Evolutionary conservation across 2,888 invertebrate genomes (phyloP).

Genomic region (Mayetiola destructor): DNA sequence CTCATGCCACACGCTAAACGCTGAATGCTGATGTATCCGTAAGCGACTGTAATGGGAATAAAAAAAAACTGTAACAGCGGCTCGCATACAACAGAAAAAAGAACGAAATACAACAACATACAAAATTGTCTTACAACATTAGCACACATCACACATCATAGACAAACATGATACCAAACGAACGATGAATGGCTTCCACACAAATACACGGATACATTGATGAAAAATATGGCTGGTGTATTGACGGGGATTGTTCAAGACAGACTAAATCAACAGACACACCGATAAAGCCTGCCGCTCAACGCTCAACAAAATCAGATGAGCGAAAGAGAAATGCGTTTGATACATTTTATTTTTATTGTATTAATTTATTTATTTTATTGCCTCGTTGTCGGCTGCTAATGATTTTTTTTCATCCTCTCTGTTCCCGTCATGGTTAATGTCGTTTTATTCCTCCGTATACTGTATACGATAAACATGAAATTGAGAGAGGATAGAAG

Average conservation of each 20-base stretch:
- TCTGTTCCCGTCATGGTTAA: background rate
- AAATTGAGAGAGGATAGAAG: too few species aligned
- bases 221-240: background rate
- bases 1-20: too few species aligned
- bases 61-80: background rate
- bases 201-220: too few species aligned
- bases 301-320: background rate
- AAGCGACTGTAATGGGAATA: background rate
- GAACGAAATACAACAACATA: too few species aligned
- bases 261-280: slow-evolving; percentile 8
- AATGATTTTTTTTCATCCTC: background rate
- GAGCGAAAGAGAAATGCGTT: slow-evolving; percentile 2
- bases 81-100: background rate
- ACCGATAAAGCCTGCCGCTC: background rate
- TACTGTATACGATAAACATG: too few species aligned
- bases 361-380: background rate
- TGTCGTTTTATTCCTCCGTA: too few species aligned
- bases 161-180: background rate
- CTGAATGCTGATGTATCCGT: background rate
- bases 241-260: too few species aligned
- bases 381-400: background rate
- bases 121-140: too few species aligned
- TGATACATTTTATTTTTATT: too few species aligned
- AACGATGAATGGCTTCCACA: background rate
- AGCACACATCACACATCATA: background rate